Evolutionary conservation across 2,113 vertebrate genomes (phyloP), one percentile per base, ranked within the genome.

Genomic region (Pygoscelis adeliae): DNA sequence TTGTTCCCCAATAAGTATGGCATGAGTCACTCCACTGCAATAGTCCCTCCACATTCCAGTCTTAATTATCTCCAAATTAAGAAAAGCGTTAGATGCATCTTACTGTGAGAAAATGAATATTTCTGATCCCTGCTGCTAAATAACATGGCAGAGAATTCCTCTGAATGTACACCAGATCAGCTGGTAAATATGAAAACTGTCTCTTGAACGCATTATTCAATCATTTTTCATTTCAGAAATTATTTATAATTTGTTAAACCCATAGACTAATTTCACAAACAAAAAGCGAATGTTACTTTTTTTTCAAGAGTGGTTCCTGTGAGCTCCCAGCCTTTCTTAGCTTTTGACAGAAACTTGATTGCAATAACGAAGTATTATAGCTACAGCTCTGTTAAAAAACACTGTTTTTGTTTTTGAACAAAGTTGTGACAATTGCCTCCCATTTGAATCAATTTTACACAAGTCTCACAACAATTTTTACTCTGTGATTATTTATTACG

Each of bases 11-110:
- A 91, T 93, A 96, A 96, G 53, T 91, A 76, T 76, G 83, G 76
- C 91, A 92, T 97, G 77, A 98, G 73, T 95, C 82, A 87, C 42
- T 93, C 42, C 87, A 61, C 49, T 93, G 47, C 72, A 97, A 96
- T 8, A 94, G 96, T 96, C 87, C 94, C 66, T 88, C 49, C 87
- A 69, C 83, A 91, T 95, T 90, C 56, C 79, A 89, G 38, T 87
- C 81, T 97, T 91, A 97, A 96, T 95, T 98, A 58, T 63, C 78
- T 96, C 69, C 67, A 97, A 98, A 97, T 98, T 96, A 98, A 97
- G 83, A 90, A 98, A 97, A 81, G 56, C 4, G 10, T 96, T 97
- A 95, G 70, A 90, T 97, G 63, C 42, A 93, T 97, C 90, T 93
- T 78, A 96, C 94, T 97, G 96, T 73, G 89, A 94, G 85, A 96